Evolutionary conservation across 2,797 vertebrate genomes (phyloP), one percentile per base, ranked within the genome.

Genomic region (Thalassophryne amazonica): DNA sequence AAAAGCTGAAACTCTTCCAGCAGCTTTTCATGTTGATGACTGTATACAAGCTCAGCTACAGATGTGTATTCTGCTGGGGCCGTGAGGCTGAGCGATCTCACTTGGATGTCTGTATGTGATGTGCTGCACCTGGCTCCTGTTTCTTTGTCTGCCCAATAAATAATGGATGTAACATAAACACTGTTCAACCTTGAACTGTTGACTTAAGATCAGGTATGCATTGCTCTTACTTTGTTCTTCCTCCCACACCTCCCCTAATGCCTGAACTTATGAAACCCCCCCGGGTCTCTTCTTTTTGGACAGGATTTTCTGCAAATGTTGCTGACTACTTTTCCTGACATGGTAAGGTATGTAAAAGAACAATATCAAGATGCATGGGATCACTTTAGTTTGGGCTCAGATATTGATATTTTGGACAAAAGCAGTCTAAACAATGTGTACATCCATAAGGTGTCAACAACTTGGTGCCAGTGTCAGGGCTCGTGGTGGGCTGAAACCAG

Each of bases 221-320:
- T 68, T 70, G 69, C 43, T 73, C 52, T 68, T 54, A 58, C 41
- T 30, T 73, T 25, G 50, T 18, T 49, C 48, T 35, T 54, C 17
- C 41, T 65, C 58, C 62, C 56, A 73, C 61, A 60, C 47, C 28
- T 67, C 34, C 22, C n/a, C 51, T 53, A 64, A 67, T 32, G 27
- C 35, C 34, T 72, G 18, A 3, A 36, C 78, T 59, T 73, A 20
- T 72, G 19, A n/a, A n/a, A n/a, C 54, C 23, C 19, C 8, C 61
- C 10, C 42, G 15, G 49, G 5, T 50, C n/a, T 4, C 23, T n/a
- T 15, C 22, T 54, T 49, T 83, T 83, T 30, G 1, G 79, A 57
- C 72, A 99, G 97, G 95, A 98, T 87, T 98, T 98, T 78, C 91
- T 98, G 76, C 86, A 70, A 80, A 93, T 92, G 92, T 74, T 98